Base-by-base conservation (phyloP, 2,113 vertebrate genomes). In the Macrotus californicus region DNA sequence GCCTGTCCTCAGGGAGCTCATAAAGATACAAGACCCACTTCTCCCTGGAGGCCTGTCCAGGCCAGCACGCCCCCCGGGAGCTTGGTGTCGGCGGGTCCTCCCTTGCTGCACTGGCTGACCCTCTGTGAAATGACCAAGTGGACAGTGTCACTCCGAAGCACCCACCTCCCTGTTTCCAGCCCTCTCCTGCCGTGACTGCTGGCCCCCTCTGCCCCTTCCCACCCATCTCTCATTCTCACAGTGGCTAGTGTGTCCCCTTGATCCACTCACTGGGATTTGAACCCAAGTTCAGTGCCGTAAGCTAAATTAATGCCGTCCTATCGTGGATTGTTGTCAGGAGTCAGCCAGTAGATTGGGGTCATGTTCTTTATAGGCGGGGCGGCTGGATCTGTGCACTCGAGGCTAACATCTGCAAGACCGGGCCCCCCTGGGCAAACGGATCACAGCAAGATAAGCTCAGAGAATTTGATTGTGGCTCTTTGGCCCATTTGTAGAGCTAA, bases 21-120 rank as follows among this genome's bases (percentile, higher is more conserved):
- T 19, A 26, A 46, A 85, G 22, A 22, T 39, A 36, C 15, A 18
- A 11, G 7, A 18, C 21, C n/a, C 11, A 0, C 16, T 46, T 18
- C 34, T 2, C 50, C 21, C 12, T 5, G 3, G 1, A 21, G 21
- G 4, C 19, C 43, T 6, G 24, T 14, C 52, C n/a, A 34, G 61
- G 16, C 22, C 72, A 15, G 10, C 52, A 24, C 0, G 21, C 52
- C 52, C 59, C 66, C 26, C 29, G 7, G 50, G 70, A 69, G n/a
- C n/a, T 13, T 34, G 19, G 26, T 31, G 9, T 46, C 3, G 0
- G 41, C 3, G 26, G 22, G 50, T 7, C 24, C 46, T 83, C n/a
- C n/a, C 26, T 91, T 13, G 13, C 6, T 64, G n/a, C 46, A 5
- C 1, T 0, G 7, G 15, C 43, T 10, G 3, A 39, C 0, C 2